Evolutionary conservation across 2,888 invertebrate species (phyloP).

Genomic region (Ypsolopha sequella): DNA sequence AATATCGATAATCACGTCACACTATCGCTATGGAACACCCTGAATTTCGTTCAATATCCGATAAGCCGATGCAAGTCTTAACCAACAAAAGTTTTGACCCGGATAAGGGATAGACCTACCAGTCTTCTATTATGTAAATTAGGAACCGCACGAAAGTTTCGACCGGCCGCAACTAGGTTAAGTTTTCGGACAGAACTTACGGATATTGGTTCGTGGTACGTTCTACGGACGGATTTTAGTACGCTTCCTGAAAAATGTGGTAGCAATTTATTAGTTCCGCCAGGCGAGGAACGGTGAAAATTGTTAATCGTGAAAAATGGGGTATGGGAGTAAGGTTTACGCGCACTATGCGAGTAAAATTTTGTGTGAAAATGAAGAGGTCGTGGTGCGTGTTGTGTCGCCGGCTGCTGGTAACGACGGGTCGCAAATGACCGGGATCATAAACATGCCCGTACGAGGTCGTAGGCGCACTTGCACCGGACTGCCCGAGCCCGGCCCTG

Average conservation of each 20-base stretch:
- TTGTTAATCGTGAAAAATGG: conserved; percentile 7
- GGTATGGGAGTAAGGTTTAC: conserved; percentile 1
- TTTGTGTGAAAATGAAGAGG: conserved; percentile 42
- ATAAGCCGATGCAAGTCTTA: conserved; percentile 65
- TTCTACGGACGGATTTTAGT: no score
- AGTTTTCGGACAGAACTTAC: conserved; percentile 56
- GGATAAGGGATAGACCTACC: conserved; percentile 62
- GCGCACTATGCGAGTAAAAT: conserved; percentile 20
- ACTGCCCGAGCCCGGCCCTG: conserved; percentile 12
- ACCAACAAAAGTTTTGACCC: conserved; percentile 66
- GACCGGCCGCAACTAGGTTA: conserved; percentile 45
- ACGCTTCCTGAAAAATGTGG: background rate
- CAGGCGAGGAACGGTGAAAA: background rate
- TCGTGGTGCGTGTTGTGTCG: conserved; percentile 34
- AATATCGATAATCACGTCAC: conserved; percentile 65
- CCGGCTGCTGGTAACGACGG: conserved; percentile 46
- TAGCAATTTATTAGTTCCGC: background rate
- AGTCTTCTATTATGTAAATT: conserved; percentile 68
- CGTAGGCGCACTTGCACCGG: conserved; percentile 11
- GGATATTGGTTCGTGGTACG: conserved; percentile 27
- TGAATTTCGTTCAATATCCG: conserved; percentile 65
- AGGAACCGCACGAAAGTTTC: conserved; percentile 62
- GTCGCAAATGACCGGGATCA: conserved; percentile 40
- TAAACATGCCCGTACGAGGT: conserved; percentile 34
- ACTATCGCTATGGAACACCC: conserved; percentile 53